Base-by-base conservation (phyloP, 2,888 invertebrate genomes). In the Hydraecia micacea region DNA sequence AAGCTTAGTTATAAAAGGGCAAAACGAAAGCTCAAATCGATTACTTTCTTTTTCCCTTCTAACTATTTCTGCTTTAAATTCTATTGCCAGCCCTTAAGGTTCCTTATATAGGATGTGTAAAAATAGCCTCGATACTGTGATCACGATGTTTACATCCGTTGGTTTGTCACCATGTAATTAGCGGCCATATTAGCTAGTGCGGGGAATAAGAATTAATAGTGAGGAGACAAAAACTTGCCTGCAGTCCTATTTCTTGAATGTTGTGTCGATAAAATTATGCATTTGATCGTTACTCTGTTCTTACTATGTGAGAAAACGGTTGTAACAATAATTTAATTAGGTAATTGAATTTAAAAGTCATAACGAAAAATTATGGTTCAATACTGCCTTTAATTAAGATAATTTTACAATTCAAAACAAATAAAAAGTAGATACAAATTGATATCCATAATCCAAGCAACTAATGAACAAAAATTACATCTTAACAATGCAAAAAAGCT, bases 71-170 rank as follows among this genome's bases (percentile, higher is more conserved):
- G 62, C 39, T 80, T 84, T 60, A 76, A 79, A 86, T 76, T 86
- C 79, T 87, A 77, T 74, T 75, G n/a, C 67, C 25, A 65, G n/a
- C 75, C 85, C 69, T 83, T 76, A 78, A 63, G 78, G 86, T 74
- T 49, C 86, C 89, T 63, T 89, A 75, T 77, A 89, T 62, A 80
- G 88, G 8, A 0, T 62, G 73, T 11, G 63, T 89, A 86, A 89
- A 87, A 89, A 88, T 84, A 89, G 78, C 65, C 65, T 70, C 28
- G 36, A 79, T 75, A 49, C 76, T 75, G 58, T 68, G 69, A 75
- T 75, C 76, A 65, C 67, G 46, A 71, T 86, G 77, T 80, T 82
- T 60, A 80, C 63, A 79, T 66, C 60, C 78, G 13, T 65, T 15
- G 80, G 78, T 85, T 78, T 71, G 65, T 74, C 79, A 80, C 69